These are phyloP conservation scores for Sebastolobus alascanus DNA, from an alignment of 2,797 vertebrate species.

Conservation along the genomic window DNA sequence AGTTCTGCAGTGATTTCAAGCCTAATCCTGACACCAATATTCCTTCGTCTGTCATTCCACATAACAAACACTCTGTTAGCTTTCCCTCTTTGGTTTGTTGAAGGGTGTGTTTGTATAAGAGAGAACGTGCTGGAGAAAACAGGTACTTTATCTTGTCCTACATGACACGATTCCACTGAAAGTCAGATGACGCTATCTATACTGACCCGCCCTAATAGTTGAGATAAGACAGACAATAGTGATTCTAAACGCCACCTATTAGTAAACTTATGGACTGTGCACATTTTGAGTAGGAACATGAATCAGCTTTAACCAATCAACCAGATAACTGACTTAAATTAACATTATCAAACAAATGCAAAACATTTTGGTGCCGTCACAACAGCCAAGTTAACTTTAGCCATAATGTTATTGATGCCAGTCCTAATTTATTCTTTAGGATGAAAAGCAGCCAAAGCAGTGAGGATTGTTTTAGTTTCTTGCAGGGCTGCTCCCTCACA, in stretches of 20 bases:
- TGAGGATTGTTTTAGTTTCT: neutral
- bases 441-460: neutral
- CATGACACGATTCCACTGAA: too few species aligned
- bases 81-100: neutral
- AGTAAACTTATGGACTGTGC: too few species aligned
- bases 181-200: too few species aligned
- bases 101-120: constrained; percentile 14
- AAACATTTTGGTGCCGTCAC: too few species aligned
- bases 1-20: constrained; percentile 1
- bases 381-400: neutral
- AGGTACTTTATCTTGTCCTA: neutral
- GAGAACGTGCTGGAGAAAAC: neutral
- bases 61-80: neutral
- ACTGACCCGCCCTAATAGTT: too few species aligned
- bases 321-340: too few species aligned
- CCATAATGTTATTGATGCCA: neutral
- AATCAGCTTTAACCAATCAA: too few species aligned
- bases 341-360: too few species aligned
- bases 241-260: too few species aligned
- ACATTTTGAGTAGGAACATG: too few species aligned
- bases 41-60: neutral
- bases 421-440: neutral
- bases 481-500: too few species aligned
- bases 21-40: neutral
- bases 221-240: too few species aligned